Evolutionary conservation across 2,888 invertebrate species (phyloP).

Genomic region (Morpho deidamia): DNA sequence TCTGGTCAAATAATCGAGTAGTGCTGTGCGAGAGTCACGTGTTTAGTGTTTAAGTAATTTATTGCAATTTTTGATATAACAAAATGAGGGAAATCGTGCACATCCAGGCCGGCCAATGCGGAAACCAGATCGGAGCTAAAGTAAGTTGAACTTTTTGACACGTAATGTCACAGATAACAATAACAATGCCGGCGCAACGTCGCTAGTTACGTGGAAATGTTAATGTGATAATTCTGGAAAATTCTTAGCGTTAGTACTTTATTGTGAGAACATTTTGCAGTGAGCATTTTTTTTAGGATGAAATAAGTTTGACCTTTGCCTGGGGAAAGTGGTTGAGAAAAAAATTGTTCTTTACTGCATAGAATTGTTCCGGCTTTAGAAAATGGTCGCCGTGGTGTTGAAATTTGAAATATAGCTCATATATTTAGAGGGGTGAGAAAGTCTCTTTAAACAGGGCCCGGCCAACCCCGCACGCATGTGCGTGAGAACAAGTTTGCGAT

Average conservation of each 20-base stretch:
- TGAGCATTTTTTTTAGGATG: not conserved
- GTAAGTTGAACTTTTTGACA: constrained; percentile 39
- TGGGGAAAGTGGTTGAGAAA: constrained; percentile 9
- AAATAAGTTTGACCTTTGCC: not conserved
- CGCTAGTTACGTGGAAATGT: constrained; percentile 1
- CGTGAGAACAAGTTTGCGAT: no score
- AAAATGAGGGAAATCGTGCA: constrained; percentile 92
- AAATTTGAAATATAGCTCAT: constrained; percentile 14
- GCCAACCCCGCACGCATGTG: no score
- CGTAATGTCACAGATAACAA: not conserved
- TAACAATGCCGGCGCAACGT: constrained; percentile 3
- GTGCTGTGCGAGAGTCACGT: constrained; percentile 67
- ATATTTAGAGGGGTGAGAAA: constrained; percentile 2
- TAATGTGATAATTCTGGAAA: constrained; percentile 9
- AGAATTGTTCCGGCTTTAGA: constrained; percentile 16
- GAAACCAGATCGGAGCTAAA: constrained; percentile 88
- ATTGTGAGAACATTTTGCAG: no score
- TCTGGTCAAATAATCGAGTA: constrained; percentile 63
- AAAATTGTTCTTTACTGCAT: constrained; percentile 18
- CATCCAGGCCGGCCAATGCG: constrained; percentile 90
- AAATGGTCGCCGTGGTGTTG: constrained; percentile 9
- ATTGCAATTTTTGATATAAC: constrained; percentile 54
- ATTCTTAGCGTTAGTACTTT: not conserved
- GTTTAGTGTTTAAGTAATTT: constrained; percentile 67
- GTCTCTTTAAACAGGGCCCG: no score